Evolutionary conservation across 2,888 invertebrate genomes (phyloP).

Genomic region (Andrena fulva): DNA sequence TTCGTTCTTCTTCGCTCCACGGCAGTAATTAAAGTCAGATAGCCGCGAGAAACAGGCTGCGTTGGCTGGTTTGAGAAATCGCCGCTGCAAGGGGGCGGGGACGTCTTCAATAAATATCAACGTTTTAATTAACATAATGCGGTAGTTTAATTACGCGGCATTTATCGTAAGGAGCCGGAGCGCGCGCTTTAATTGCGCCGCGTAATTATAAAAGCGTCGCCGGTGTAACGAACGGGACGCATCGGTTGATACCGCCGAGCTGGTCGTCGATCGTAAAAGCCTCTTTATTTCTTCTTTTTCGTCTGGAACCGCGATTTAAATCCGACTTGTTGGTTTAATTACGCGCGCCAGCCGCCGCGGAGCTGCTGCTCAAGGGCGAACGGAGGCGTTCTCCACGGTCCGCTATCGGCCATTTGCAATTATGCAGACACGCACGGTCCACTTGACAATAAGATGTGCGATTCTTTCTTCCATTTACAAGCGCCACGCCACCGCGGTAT

Average conservation of each 20-base stretch:
- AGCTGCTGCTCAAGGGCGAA: constrained; percentile 16
- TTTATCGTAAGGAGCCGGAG: constrained; percentile 69
- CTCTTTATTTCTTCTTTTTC: constrained; percentile 14
- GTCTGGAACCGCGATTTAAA: constrained; percentile 26
- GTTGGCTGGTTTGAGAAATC: constrained; percentile 63
- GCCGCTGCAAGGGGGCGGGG: constrained; percentile 44
- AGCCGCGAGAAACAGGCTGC: constrained; percentile 27
- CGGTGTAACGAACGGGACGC: constrained; percentile 43
- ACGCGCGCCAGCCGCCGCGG: constrained; percentile 20
- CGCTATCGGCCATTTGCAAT: constrained; percentile 5
- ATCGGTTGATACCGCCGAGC: constrained; percentile 51
- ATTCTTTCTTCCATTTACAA: background rate
- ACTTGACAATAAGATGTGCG: constrained; percentile 7
- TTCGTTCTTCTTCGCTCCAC: background rate
- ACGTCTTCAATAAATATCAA: constrained; percentile 74
- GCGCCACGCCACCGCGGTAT: background rate
- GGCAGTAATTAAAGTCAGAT: constrained; percentile 24
- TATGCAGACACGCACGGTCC: constrained; percentile 1
- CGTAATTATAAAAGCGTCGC: constrained; percentile 65
- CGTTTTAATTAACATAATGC: constrained; percentile 79
- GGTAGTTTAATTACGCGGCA: constrained; percentile 71
- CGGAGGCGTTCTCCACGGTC: background rate
- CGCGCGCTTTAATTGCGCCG: constrained; percentile 63
- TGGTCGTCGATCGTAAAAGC: constrained; percentile 55
- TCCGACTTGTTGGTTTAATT: constrained; percentile 56